Evolutionary conservation across 2,113 vertebrate species (phyloP), one percentile per base, ranked within the genome.

Genomic region (Heterochromis multidens): DNA sequence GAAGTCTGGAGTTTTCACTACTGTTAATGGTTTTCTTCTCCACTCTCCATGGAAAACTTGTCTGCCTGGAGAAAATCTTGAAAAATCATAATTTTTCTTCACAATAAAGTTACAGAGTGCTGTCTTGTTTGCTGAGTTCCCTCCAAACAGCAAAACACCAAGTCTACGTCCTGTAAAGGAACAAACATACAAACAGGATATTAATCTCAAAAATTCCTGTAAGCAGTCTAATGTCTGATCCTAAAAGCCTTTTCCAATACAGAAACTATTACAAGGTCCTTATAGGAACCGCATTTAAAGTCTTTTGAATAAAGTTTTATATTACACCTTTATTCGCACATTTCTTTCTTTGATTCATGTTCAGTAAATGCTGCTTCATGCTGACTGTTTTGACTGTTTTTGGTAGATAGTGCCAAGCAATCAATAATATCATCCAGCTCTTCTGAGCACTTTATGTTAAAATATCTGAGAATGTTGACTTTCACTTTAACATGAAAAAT

Each of bases 71-170:
- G 4, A 3, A 12, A 19, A 14, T 43, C 12, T 6, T 12, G 19
- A 6, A n/a, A 43, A 25, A 40, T 33, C 1, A 0, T 3, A 19
- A 2, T 63, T 11, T 63, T 19, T n/a, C 17, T 33, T n/a, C 2
- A 63, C 5, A 21, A 63, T 63, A 13, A 70, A 7, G 65, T 6
- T 49, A 27, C 65, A 40, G n/a, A 70, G 2, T 19, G 0, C 27
- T 11, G 1, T 74, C 6, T 86, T 67, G 25, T 82, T 37, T 2
- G 72, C 19, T 0, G 88, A 59, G 21, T 14, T 67, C 1, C 67
- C 62, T 7, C 82, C 86, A 3, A 90, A 6, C 3, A 82, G 27
- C 11, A 84, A n/a, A 1, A 89, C 84, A 56, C 70, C 84, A 12
- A 89, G 1, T 25, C 0, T 4, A 63, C 25, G 3, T 72, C n/a